Percentiles rank a stretch among this genome's conserved stretches.
Evolutionary conservation across 2,797 vertebrate genomes (phyloP).

Genomic region (Cirrhinus mrigala): DNA sequence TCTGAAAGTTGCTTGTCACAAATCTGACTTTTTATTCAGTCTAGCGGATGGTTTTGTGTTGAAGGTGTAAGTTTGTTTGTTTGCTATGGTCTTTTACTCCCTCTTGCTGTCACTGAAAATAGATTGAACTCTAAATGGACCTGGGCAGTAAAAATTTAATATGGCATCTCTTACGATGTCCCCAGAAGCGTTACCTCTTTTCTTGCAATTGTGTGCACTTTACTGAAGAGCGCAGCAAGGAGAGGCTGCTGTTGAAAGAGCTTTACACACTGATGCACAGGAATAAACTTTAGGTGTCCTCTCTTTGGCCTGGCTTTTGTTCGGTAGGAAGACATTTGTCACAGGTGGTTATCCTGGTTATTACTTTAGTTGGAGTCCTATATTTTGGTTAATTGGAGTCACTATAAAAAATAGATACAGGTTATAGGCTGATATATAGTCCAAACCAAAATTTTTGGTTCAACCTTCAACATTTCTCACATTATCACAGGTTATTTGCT

Average conservation of each 20-base stretch:
- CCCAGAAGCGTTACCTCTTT: slow-evolving; percentile 9
- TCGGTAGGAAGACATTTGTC: background rate
- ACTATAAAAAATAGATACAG: background rate
- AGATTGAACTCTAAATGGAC: slow-evolving; percentile 22
- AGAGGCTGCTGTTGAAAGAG: background rate
- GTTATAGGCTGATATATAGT: background rate
- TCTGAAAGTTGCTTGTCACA: background rate
- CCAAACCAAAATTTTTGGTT: too few species aligned
- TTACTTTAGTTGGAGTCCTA: too few species aligned
- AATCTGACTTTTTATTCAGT: background rate
- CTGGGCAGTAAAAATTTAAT: slow-evolving; percentile 17
- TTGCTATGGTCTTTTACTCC: slow-evolving; percentile 6
- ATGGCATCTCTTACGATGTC: background rate
- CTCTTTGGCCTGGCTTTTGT: slow-evolving; percentile 6
- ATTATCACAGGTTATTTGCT: too few species aligned
- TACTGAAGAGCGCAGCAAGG: background rate
- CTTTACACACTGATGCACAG: background rate
- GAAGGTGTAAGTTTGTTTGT: slow-evolving; percentile 11
- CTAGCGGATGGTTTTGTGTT: background rate
- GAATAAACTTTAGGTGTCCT: background rate
- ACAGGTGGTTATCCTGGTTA: background rate
- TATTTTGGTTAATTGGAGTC: background rate
- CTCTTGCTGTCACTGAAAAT: slow-evolving; percentile 7
- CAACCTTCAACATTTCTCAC: too few species aligned
- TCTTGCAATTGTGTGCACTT: slow-evolving; percentile 1